Percentiles rank a stretch among this genome's conserved stretches.
Evolutionary conservation across 2,888 invertebrate genomes (phyloP).

Genomic region (Hedychridium roseum): DNA sequence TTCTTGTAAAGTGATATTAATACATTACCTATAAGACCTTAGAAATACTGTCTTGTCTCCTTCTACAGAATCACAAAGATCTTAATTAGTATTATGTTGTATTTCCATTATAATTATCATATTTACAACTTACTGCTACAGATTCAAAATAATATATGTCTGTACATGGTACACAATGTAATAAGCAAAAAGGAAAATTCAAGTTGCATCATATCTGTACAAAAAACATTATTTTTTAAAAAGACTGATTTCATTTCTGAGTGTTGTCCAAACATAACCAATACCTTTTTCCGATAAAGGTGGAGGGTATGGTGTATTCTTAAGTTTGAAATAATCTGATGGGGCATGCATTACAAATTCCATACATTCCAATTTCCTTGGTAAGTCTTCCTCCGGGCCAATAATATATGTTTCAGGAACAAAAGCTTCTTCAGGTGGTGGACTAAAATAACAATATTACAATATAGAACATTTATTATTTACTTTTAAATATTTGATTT

Average conservation of each 20-base stretch:
- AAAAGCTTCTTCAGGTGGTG: constrained; percentile 79
- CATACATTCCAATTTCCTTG: constrained; percentile 85
- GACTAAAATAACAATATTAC: constrained; percentile 62
- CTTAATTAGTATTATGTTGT: constrained; percentile 34
- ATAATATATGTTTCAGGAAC: constrained; percentile 90
- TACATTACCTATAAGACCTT: too few species aligned
- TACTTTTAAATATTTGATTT: constrained; percentile 2
- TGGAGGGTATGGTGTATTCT: constrained; percentile 78
- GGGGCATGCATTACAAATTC: constrained; percentile 95
- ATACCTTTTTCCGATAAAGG: constrained; percentile 57
- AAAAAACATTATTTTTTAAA: constrained; percentile 40
- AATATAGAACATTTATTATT: constrained; percentile 6
- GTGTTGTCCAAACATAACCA: constrained; percentile 59
- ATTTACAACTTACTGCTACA: background rate
- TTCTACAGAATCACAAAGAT: constrained; percentile 14
- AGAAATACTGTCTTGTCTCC: too few species aligned
- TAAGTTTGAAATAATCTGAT: constrained; percentile 85
- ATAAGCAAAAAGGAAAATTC: too few species aligned
- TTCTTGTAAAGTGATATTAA: too few species aligned
- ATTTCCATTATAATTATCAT: constrained; percentile 29
- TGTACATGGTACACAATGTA: background rate
- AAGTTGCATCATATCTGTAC: too few species aligned
- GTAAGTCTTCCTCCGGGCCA: constrained; percentile 91
- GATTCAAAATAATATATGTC: constrained; percentile 1
- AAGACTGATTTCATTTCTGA: constrained; percentile 50